Conservation (phyloP, 2,113 vertebrate species). For the Pyrgilauda ruficollis region DNA sequence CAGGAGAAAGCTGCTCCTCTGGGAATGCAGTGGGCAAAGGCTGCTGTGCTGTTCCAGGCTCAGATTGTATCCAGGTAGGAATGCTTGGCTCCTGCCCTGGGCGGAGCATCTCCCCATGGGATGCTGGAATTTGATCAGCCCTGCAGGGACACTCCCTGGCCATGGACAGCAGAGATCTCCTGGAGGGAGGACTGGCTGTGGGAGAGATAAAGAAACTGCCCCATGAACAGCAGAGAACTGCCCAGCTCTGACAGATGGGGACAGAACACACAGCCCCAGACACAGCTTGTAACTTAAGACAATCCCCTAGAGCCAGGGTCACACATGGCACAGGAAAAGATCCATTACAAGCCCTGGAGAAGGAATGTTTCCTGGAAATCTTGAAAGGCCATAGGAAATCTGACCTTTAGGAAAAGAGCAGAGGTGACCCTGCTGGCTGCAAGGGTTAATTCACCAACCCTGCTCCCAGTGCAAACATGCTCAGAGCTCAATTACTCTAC, state of each 20-base stretch:
- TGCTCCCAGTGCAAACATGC: not conserved
- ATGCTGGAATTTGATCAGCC: no score
- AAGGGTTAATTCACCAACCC: not conserved
- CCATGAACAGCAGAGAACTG: no score
- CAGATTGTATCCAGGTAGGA: no score
- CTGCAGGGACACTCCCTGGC: no score
- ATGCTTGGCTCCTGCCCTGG: no score
- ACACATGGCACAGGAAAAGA: accelerated
- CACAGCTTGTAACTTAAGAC: not conserved
- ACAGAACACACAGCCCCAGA: accelerated
- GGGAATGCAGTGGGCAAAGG: no score
- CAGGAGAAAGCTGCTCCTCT: no score
- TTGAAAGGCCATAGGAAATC: not conserved
- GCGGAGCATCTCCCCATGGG: no score
- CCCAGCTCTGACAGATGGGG: not conserved
- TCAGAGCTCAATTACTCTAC: not conserved
- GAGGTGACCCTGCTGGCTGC: not conserved
- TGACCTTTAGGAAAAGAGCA: not conserved
- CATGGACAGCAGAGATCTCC: no score
- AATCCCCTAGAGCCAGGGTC: not conserved
- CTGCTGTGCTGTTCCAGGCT: no score
- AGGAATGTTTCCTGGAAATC: not conserved
- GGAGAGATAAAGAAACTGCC: no score
- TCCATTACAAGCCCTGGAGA: accelerated
- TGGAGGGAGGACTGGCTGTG: no score